Evolutionary conservation across 2,888 invertebrate species (phyloP), one percentile per base, ranked within the genome.

Genomic region (Ichneumon xanthorius): DNA sequence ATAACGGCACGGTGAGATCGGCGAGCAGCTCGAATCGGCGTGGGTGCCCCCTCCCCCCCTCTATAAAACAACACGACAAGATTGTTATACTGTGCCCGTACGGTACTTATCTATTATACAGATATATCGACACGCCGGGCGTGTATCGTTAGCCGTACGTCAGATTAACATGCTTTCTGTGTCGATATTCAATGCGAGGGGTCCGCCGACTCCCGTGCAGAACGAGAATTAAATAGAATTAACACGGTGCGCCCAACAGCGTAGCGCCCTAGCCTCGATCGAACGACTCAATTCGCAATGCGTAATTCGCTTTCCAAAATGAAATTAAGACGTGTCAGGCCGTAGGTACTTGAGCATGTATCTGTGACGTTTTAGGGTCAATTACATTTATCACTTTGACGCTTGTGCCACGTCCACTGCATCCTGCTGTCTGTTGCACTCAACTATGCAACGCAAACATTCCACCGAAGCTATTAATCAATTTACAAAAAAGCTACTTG

Each of bases 141-240:
- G 63, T 63, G 67, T 67, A 67, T 67, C 37, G 37, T 71, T 71
- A 55, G n/a, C 22, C 33, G 48, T 19, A 50, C 71, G 71, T 50
- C 33, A 26, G 50, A 53, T 67, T 67, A 67, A 11, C 73, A 55
- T 53, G 70, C 65, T 55, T 76, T 83, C 73, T 82, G 84, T 82
- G 87, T 80, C 82, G 79, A 75, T 73, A 19, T 53, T 61, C 40
- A 76, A 76, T 77, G 58, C 50, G 78, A 78, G 67, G 40, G 37
- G 67, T 40, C 40, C 22, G 67, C 19, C 22, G 40, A 67, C 67
- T 67, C 7, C 40, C 67, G 40, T 40, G 19, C 19, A 19, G 7
- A 65, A 67, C 37, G 67, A 40, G 40, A 67, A 67, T 45, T 22
- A 40, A 67, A 67, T 67, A 22, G 40, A 67, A 40, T 16, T n/a